Evolutionary conservation across 2,113 vertebrate genomes (phyloP).

Genomic region (Cranoglanis bouderius): DNA sequence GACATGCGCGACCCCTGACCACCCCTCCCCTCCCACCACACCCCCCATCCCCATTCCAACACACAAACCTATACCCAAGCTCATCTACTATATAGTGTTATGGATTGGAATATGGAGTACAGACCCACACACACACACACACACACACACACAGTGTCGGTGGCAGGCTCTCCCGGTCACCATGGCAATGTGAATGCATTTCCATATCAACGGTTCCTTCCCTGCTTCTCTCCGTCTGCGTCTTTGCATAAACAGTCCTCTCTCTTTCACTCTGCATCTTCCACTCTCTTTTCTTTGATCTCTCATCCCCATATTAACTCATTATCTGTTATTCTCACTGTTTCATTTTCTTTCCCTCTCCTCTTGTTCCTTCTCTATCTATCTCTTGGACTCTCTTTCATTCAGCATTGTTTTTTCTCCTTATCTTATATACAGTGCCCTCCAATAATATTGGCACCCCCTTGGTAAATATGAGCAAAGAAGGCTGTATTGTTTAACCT

Average conservation of each 20-base stretch:
- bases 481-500: too few relatives aligned
- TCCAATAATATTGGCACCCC: too few relatives aligned
- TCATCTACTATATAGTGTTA: not conserved
- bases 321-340: not conserved
- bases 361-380: not conserved
- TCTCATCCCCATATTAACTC: not conserved
- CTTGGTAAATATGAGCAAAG: too few relatives aligned
- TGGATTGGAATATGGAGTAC: too few relatives aligned
- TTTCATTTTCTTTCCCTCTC: not conserved
- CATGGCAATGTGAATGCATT: slow-evolving; percentile 53
- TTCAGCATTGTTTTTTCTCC: too few relatives aligned
- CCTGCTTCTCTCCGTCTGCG: not conserved
- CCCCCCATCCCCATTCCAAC: too few relatives aligned
- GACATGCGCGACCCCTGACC: not conserved
- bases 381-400: not conserved
- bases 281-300: not conserved
- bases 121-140: not conserved
- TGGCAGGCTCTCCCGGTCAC: slow-evolving; percentile 36
- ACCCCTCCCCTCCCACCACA: not conserved
- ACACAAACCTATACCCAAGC: not conserved
- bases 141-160: not conserved
- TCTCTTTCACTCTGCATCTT: not conserved
- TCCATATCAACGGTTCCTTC: slow-evolving; percentile 29
- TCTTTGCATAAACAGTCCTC: not conserved
- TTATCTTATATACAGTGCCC: too few relatives aligned